phyloP scores from a whole-genome alignment of 1,140 invertebrate genomes.

The Theocolax elegans region DNA sequence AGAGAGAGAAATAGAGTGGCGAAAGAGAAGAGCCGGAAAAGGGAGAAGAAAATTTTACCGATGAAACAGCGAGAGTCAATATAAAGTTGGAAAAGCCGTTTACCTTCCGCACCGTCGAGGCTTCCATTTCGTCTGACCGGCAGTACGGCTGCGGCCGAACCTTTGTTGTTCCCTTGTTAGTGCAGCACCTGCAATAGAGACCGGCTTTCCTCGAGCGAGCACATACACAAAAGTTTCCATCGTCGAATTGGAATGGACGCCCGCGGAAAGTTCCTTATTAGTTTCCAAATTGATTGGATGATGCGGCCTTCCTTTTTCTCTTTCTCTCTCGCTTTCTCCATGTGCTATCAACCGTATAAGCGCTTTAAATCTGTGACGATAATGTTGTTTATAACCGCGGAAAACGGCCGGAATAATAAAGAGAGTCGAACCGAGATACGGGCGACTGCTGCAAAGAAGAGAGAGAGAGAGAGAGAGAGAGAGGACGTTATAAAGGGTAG shows the following conservation, averaged over 20 bases:
- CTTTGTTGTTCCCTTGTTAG: conserved; percentile 37
- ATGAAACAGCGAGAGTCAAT: conserved; percentile 32
- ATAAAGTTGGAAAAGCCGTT: conserved; percentile 40
- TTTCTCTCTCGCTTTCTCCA: neutral
- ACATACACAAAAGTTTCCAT: conserved; percentile 6
- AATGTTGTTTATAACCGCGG: conserved; percentile 24
- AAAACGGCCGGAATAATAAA: conserved; percentile 22
- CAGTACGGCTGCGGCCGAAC: neutral
- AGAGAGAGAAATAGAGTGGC: neutral
- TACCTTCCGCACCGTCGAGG: conserved; percentile 18
- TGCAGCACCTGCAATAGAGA: neutral
- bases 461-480: too few species aligned
- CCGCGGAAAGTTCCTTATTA: conserved; percentile 46
- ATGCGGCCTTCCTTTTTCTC: neutral
- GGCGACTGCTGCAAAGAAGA: conserved; percentile 5
- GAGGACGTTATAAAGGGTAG: too few species aligned
- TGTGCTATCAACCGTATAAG: conserved; percentile 3
- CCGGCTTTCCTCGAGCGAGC: neutral
- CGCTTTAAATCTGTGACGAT: conserved; percentile 29
- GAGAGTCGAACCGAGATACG: conserved; percentile 1
- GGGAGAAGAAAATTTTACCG: neutral
- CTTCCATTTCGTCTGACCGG: conserved; percentile 25
- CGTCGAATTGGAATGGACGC: conserved; percentile 39
- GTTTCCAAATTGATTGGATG: conserved; percentile 44
- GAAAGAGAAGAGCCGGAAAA: neutral